These are phyloP conservation scores for Tyria jacobaeae DNA, from an alignment of 2,888 invertebrate genomes.

Conservation along the genomic window DNA sequence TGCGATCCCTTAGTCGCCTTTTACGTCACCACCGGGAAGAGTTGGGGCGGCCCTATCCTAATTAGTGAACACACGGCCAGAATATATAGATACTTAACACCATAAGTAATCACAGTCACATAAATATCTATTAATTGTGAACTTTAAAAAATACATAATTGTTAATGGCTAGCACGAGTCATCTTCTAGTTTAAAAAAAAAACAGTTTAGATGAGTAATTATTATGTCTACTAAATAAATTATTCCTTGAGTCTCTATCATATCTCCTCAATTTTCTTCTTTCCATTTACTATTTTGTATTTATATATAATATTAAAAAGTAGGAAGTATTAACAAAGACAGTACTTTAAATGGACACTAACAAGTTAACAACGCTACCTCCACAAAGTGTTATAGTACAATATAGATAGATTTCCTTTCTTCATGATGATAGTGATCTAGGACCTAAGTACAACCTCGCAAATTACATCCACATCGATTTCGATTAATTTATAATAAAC, in stretches of 20 bases:
- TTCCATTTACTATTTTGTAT: neutral
- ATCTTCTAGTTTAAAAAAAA: too few species aligned
- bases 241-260: neutral
- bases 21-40: too few species aligned
- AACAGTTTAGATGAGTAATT: too few species aligned
- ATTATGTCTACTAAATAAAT: conserved; percentile 20
- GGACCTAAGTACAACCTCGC: neutral
- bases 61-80: too few species aligned
- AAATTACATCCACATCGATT: conserved; percentile 20
- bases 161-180: too few species aligned
- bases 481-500: conserved; percentile 20
- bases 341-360: neutral
- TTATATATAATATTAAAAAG: too few species aligned
- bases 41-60: too few species aligned
- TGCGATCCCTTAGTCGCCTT: too few species aligned
- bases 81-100: too few species aligned
- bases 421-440: neutral
- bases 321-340: neutral
- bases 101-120: conserved; percentile 36
- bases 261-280: too few species aligned
- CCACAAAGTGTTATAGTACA: neutral
- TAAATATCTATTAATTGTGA: too few species aligned
- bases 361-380: neutral
- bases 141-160: too few species aligned
- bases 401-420: neutral